These are phyloP conservation scores for Teleopsis dalmanni DNA, from an alignment of 1,140 invertebrate species.

Conservation along the genomic window DNA sequence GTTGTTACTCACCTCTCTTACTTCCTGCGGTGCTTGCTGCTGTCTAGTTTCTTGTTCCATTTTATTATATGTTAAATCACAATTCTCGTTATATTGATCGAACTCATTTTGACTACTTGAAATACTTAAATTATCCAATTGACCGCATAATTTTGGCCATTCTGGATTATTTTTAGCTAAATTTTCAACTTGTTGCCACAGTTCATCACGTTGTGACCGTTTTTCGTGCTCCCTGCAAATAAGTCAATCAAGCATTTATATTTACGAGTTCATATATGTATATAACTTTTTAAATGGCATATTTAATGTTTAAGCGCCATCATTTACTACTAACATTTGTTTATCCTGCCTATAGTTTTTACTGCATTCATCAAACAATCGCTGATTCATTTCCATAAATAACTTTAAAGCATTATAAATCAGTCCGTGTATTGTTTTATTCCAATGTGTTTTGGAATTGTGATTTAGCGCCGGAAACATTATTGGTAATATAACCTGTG, in stretches of 20 bases:
- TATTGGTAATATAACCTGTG: conserved; percentile 81
- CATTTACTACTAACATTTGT: conserved; percentile 78
- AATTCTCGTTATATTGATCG: conserved; percentile 52
- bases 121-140: conserved; percentile 28
- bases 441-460: conserved; percentile 98
- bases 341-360: conserved; percentile 89
- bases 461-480: conserved; percentile 96
- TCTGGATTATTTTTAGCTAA: conserved; percentile 52
- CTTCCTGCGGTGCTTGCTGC: conserved; percentile 54
- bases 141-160: conserved; percentile 33
- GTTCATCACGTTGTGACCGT: conserved; percentile 68
- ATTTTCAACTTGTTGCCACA: conserved; percentile 72
- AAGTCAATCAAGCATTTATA: conserved; percentile 7
- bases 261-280: not conserved
- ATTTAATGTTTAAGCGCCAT: too few species aligned
- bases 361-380: conserved; percentile 95
- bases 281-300: not conserved
- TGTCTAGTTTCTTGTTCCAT: conserved; percentile 67
- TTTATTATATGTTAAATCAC: conserved; percentile 67
- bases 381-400: conserved; percentile 99
- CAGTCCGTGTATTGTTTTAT: conserved; percentile 98
- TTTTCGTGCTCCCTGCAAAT: conserved; percentile 64
- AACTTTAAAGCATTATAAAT: conserved; percentile 98
- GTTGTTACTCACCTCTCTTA: conserved; percentile 43
- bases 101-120: conserved; percentile 43